A percentile compares a stretch with the other conserved stretches of the same genome.
phyloP scores from a whole-genome alignment of 1,140 invertebrate genomes.

The Heliconius melpomene region DNA sequence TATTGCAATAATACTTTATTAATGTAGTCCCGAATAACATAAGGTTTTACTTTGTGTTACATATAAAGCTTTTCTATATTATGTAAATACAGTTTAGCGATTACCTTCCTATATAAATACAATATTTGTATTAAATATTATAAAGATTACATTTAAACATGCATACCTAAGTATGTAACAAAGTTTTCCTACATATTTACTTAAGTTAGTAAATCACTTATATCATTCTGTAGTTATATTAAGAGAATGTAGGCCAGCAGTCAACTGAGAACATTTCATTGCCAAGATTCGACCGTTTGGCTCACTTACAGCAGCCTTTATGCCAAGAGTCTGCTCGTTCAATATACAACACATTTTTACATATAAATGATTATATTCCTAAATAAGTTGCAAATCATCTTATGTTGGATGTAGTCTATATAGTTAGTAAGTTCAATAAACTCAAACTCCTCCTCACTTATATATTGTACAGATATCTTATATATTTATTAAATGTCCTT shows the following conservation, averaged over 20 bases:
- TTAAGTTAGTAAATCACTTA: constrained; percentile 2
- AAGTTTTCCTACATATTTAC: not conserved
- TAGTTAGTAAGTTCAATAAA: not conserved
- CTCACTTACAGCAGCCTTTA: constrained; percentile 35
- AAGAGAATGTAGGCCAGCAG: constrained; percentile 35
- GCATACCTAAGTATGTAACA: not conserved
- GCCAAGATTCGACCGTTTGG: constrained; percentile 43
- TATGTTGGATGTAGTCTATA: not conserved
- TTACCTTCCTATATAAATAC: not conserved
- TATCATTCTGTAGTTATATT: constrained; percentile 4
- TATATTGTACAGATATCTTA: no score
- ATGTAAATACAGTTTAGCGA: no score
- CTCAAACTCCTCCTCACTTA: not conserved
- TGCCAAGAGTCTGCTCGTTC: constrained; percentile 37
- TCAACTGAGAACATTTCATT: constrained; percentile 38
- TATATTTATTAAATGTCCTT: no score
- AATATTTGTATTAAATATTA: not conserved
- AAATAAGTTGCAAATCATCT: constrained; percentile 17
- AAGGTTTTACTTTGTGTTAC: no score
- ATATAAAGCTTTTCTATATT: no score
- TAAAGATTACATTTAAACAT: not conserved
- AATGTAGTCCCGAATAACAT: no score
- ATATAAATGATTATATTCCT: constrained; percentile 23
- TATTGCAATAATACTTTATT: no score
- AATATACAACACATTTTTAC: constrained; percentile 27